Evolutionary conservation across 2,113 vertebrate species (phyloP).

Genomic region (Synchiropus splendidus): DNA sequence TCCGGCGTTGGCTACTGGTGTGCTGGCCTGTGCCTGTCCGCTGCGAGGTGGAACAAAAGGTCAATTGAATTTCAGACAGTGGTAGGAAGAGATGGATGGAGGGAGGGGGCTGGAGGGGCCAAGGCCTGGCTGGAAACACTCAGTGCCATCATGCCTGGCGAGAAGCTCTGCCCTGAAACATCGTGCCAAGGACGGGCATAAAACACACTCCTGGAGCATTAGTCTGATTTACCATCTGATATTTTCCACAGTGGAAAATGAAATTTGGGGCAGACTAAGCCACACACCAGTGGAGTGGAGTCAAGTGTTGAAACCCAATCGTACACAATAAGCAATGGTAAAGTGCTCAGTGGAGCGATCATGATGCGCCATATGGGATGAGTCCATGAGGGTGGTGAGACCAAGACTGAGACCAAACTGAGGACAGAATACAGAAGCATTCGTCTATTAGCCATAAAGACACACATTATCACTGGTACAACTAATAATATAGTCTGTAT

Average conservation of each 20-base stretch:
- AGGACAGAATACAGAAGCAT: no score
- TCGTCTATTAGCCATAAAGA: no score
- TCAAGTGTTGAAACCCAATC: no score
- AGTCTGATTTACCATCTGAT: constrained; percentile 28
- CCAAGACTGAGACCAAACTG: no score
- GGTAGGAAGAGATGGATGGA: constrained; percentile 45
- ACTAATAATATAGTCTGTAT: no score
- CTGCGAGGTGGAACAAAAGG: constrained; percentile 56
- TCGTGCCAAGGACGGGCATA: constrained; percentile 44
- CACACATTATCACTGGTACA: no score
- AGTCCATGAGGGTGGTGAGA: no score
- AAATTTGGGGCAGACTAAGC: neutral
- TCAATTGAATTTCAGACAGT: constrained; percentile 55
- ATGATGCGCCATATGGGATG: no score
- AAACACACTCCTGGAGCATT: constrained; percentile 28
- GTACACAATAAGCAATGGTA: no score
- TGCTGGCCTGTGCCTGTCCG: constrained; percentile 36
- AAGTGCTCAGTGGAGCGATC: no score
- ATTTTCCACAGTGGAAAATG: constrained; percentile 7
- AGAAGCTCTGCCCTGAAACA: constrained; percentile 15
- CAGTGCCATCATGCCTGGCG: constrained; percentile 31
- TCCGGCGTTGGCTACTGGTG: constrained; percentile 20
- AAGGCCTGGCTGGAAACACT: constrained; percentile 27
- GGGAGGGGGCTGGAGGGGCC: constrained; percentile 3
- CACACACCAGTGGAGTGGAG: constrained; percentile 9